Evolutionary conservation across 2,113 vertebrate genomes (phyloP).

Genomic region (Oryzias woworae): DNA sequence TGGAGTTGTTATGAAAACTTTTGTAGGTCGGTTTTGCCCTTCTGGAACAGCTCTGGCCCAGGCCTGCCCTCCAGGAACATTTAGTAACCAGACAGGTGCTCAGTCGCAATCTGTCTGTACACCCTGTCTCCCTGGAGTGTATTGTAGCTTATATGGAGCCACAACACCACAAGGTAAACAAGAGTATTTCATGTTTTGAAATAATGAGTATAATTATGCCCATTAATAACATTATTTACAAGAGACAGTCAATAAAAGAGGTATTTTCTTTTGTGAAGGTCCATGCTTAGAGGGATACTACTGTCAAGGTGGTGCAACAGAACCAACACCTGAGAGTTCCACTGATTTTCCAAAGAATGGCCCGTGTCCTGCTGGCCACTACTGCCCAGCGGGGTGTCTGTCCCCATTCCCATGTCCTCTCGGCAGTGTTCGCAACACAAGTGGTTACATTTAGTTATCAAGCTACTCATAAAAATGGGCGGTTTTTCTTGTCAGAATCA

Average conservation of each 20-base stretch:
- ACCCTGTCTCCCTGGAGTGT: conserved; percentile 82
- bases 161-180: conserved; percentile 81
- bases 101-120: conserved; percentile 75
- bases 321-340: conserved; percentile 71
- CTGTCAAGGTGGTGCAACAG: conserved; percentile 82
- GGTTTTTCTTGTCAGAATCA: too few relatives aligned
- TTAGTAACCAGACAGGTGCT: conserved; percentile 75
- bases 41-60: conserved; percentile 64
- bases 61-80: conserved; percentile 83
- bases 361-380: conserved; percentile 84
- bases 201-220: not conserved
- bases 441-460: conserved; percentile 70
- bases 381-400: conserved; percentile 81
- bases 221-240: not conserved
- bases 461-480: not conserved
- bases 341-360: conserved; percentile 73
- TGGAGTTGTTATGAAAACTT: not conserved
- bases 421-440: conserved; percentile 81
- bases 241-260: not conserved
- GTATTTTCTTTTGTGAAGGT: conserved; percentile 64
- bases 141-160: conserved; percentile 81
- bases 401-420: conserved; percentile 82
- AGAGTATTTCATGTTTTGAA: not conserved
- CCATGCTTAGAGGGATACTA: conserved; percentile 84
- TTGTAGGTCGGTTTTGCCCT: conserved; percentile 85